Evolutionary conservation across 2,797 vertebrate species (phyloP), one percentile per base, ranked within the genome.

Genomic region (Tenualosa ilisha): DNA sequence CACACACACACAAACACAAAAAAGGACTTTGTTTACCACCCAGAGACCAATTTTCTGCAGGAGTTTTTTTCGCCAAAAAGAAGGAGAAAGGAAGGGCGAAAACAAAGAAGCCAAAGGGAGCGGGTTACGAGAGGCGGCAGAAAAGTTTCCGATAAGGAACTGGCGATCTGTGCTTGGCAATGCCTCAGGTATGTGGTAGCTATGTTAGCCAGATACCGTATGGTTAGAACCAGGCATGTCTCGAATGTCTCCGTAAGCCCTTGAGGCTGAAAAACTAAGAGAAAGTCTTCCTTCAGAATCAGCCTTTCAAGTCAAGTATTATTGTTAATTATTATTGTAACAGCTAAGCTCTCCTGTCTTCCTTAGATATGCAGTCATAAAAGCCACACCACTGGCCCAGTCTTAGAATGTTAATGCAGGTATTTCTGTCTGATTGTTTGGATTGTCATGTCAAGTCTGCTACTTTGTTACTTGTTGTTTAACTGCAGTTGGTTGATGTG

Each of bases 181-280:
- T 99, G 98, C 98, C 98, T 98, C 98, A 97, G 97, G 98, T 99
- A 96, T 94, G 92, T 87, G 7, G 75, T 46, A 79, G 72, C 72
- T 79, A 22, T 79, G 72, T 79, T 20, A 43, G 72, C 17, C 65
- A 37, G 65, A 72, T 72, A 6, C 65, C 65, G 37, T 72, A 79
- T 43, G 37, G 72, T 79, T 43, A 43, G 37, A 79, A 22, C 40
- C 37, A 79, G 2, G 17, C 40, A 46, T 79, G 72, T 79, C 72
- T 79, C 17, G 6, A 79, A 79, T 46, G 22, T 46, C 40, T 79
- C 40, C 17, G 5, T 46, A 79, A 79, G 72, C 72, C 37, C 72
- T 79, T 46, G 37, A 79, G 20, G 20, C 68, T 22, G 37, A 79
- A 46, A 79, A 79, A 17, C 56, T 24, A n/a, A 61, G 54, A 15